A percentile compares a stretch with the other conserved stretches of the same genome.
Evolutionary conservation across 2,888 invertebrate genomes (phyloP).

Genomic region (Lepidochrysops patricia): DNA sequence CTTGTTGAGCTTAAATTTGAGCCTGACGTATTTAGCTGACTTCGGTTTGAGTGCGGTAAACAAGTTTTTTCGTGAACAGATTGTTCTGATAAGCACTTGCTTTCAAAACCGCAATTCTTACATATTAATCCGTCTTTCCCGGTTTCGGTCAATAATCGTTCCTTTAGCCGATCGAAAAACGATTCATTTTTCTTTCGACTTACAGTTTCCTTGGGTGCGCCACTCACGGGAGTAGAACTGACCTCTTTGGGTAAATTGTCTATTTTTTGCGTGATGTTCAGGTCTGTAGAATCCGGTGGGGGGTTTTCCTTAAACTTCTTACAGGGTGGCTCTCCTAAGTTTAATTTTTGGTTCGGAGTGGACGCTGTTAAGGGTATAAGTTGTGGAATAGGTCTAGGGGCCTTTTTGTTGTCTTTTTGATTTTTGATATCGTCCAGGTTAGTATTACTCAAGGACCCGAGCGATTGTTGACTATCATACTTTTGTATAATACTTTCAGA

Average conservation of each 20-base stretch:
- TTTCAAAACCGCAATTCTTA: conserved; percentile 81
- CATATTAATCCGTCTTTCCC: conserved; percentile 80
- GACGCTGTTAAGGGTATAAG: conserved; percentile 80
- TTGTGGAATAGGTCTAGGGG: conserved; percentile 81
- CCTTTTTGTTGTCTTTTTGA: conserved; percentile 48
- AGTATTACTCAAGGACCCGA: background rate
- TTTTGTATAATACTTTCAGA: conserved; percentile 34
- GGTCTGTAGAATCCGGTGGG: conserved; percentile 27
- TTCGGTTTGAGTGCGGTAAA: conserved; percentile 60
- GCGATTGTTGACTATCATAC: conserved; percentile 33
- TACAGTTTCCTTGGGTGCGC: conserved; percentile 41
- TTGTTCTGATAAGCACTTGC: conserved; percentile 87
- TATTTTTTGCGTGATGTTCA: conserved; percentile 26
- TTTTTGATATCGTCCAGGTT: conserved; percentile 41
- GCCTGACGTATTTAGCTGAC: conserved; percentile 48
- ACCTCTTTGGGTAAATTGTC: conserved; percentile 45
- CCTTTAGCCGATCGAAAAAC: conserved; percentile 88
- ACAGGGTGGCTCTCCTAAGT: conserved; percentile 54
- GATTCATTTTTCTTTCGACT: conserved; percentile 79
- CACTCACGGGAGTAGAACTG: conserved; percentile 41
- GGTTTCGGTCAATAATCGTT: conserved; percentile 79
- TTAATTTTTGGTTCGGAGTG: conserved; percentile 54
- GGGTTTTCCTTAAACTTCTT: conserved; percentile 55
- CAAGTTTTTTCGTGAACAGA: conserved; percentile 85
- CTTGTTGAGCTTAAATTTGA: conserved; percentile 80